Evolutionary conservation across 2,888 invertebrate species (phyloP).

Genomic region (Pammene aurita): DNA sequence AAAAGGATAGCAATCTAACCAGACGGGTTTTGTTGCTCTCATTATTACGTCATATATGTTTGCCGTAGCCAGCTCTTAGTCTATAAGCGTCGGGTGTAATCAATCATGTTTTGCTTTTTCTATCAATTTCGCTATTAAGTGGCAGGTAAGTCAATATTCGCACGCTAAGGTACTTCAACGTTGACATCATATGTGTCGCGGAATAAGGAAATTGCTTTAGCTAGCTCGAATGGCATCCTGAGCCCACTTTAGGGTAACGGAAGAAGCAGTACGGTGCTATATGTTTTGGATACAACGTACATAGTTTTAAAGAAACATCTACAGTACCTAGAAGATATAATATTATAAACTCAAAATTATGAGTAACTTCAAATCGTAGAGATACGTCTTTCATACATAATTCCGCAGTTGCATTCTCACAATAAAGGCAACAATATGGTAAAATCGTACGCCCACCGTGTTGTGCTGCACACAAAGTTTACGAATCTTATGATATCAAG

Average conservation of each 20-base stretch:
- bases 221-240: not conserved
- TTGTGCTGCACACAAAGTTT: slow-evolving; percentile 6
- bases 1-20: too few species aligned
- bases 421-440: not conserved
- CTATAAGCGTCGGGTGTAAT: not conserved
- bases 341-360: too few species aligned
- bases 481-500: slow-evolving; percentile 29
- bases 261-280: too few species aligned
- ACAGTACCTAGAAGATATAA: not conserved
- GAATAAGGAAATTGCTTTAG: slow-evolving; percentile 27
- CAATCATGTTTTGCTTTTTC: not conserved
- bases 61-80: too few species aligned
- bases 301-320: not conserved
- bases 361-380: not conserved
- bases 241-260: not conserved
- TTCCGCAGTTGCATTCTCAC: not conserved
- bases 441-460: slow-evolving; percentile 11
- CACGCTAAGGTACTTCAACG: not conserved
- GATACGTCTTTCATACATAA: not conserved
- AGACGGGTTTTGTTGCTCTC: too few species aligned
- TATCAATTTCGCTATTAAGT: not conserved
- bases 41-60: too few species aligned
- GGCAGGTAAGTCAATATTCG: not conserved
- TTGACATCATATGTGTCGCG: not conserved
- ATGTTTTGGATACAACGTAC: slow-evolving; percentile 8